Base-by-base conservation (phyloP, 2,113 vertebrate genomes). In the Rafetus swinhoei region DNA sequence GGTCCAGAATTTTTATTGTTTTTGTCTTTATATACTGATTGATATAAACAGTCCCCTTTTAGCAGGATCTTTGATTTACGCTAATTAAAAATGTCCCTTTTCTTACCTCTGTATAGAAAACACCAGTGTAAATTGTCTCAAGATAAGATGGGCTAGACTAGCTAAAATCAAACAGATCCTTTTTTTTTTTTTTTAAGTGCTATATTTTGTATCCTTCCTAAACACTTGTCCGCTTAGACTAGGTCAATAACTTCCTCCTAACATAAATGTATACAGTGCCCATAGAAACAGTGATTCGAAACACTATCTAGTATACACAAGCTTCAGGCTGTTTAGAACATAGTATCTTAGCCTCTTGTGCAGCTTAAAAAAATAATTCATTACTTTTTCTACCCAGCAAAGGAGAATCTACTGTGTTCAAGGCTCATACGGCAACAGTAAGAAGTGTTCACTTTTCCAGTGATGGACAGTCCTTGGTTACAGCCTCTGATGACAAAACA, bases 401-500 rank as follows among this genome's bases (percentile, higher is more conserved):
- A 96, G 99, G 99, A 16, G 99, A 99, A 87, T 99, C 99, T 0
- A 99, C 98, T 0, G 97, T 98, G 55, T 99, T 99, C 96, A 98
- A 98, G 91, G 99, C 99, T 93, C 99, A 99, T 96, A 99, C 98
- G 0, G 99, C 94, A 84, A 99, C 99, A 0, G 99, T 99, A 76
- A 98, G 99, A 86, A 99, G 99, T 0, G 99, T 99, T 77, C 98
- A 98, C 95, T 99, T 99, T 97, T 99, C 99, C 82, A 97, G 93
- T 0, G 99, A 99, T 4, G 99, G 99, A 54, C 99, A 99, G 96
- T 98, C 96, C 55, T 92, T 99, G 27, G 98, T 99, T 92, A 99
- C 99, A 6, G 98, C 99, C 35, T 99, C 99, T 0, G 99, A 99
- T 32, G 99, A 99, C 98, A 99, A 99, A 96, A 99, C 99, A 18